Conservation (phyloP, 2,888 invertebrate genomes). For the Machimus rusticus region DNA sequence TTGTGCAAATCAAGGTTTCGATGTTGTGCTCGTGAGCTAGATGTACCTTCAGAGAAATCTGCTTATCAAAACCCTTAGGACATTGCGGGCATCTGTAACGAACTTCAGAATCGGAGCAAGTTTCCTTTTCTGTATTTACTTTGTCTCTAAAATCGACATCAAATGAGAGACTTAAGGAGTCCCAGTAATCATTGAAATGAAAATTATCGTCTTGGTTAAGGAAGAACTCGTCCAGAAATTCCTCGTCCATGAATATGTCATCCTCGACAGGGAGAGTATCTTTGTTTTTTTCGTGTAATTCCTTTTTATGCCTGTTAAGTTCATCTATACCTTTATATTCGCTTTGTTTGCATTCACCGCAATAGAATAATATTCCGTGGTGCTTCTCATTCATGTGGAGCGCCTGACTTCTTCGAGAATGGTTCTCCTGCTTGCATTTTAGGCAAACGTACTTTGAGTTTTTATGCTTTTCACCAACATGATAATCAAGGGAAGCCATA, state of each 20-base stretch:
- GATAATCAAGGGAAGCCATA: conserved; percentile 43
- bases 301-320: conserved; percentile 7
- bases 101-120: not conserved
- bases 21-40: conserved; percentile 50
- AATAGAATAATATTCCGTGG: conserved; percentile 47
- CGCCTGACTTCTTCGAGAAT: conserved; percentile 48
- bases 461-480: conserved; percentile 46
- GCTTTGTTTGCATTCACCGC: conserved; percentile 40
- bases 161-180: conserved; percentile 51
- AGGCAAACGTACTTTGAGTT: conserved; percentile 48
- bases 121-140: not conserved
- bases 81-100: conserved; percentile 52
- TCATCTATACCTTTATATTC: not conserved
- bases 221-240: conserved; percentile 50
- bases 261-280: not conserved
- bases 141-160: conserved; percentile 49
- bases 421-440: conserved; percentile 46
- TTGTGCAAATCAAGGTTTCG: conserved; percentile 45
- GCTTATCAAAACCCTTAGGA: conserved; percentile 45
- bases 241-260: conserved; percentile 51
- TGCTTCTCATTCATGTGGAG: conserved; percentile 49
- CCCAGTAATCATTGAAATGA: conserved; percentile 53
- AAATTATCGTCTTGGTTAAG: conserved; percentile 52
- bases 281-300: not conserved
- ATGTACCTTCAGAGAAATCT: conserved; percentile 49